Percentiles rank a stretch among this genome's conserved stretches.
These are phyloP conservation scores for Linyphia triangularis DNA, from an alignment of 2,888 invertebrate genomes.

Conservation along the genomic window DNA sequence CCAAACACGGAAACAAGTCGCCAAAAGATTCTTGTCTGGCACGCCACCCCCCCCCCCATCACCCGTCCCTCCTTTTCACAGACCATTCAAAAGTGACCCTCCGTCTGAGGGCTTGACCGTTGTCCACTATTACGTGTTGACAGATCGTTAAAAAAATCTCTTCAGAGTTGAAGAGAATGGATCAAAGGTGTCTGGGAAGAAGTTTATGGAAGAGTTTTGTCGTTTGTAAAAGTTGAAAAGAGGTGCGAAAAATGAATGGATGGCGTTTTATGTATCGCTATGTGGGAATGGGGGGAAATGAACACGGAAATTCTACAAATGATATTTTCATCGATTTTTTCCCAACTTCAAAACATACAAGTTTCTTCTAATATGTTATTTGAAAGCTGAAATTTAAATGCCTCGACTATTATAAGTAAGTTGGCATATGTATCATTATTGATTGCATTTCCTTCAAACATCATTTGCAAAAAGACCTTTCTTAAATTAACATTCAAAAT, in stretches of 20 bases:
- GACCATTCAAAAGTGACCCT: background rate
- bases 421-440: too few species aligned
- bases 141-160: constrained; percentile 23
- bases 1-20: constrained; percentile 13
- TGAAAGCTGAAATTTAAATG: too few species aligned
- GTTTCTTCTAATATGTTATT: too few species aligned
- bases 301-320: too few species aligned
- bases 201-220: background rate
- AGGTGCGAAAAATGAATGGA: background rate
- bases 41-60: constrained; percentile 24
- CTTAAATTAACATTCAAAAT: too few species aligned
- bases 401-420: too few species aligned
- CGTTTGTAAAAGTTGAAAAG: background rate
- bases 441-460: too few species aligned
- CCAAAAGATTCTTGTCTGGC: constrained; percentile 36
- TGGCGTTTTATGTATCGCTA: too few species aligned
- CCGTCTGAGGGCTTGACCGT: constrained; percentile 10
- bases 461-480: too few species aligned
- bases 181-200: background rate
- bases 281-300: too few species aligned
- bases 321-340: too few species aligned
- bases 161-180: background rate
- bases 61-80: background rate
- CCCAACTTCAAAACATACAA: too few species aligned
- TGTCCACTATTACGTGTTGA: constrained; percentile 29